Evolutionary conservation across 2,797 vertebrate genomes (phyloP).

Genomic region (Spea hammondii): DNA sequence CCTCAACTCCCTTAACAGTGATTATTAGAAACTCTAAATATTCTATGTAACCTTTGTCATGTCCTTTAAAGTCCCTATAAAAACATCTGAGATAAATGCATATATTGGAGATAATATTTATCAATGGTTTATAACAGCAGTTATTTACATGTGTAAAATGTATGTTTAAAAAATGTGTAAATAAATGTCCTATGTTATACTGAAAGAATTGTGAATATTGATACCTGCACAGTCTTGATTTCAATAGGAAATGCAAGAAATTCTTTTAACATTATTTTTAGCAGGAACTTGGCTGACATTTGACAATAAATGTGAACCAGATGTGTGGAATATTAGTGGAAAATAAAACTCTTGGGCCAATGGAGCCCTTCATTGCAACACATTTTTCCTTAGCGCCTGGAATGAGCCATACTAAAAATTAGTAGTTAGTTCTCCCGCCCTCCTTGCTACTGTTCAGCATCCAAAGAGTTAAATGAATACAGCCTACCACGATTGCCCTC

Average conservation of each 20-base stretch:
- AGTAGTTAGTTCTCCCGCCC: no score
- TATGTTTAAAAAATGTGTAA: not conserved
- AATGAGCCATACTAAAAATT: no score
- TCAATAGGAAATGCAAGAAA: constrained; percentile 10
- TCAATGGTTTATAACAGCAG: not conserved
- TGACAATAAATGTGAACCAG: constrained; percentile 44
- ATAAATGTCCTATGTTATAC: no score
- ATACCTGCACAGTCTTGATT: not conserved
- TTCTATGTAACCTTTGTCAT: no score
- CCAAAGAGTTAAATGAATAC: no score
- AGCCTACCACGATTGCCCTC: no score
- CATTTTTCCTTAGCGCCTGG: not conserved
- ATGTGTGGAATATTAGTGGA: constrained; percentile 23
- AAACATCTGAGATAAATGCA: no score
- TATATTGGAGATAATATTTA: no score
- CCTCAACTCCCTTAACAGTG: no score
- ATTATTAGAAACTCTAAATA: no score
- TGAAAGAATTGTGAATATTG: not conserved
- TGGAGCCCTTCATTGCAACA: not conserved
- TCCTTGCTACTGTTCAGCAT: no score
- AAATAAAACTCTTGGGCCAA: constrained; percentile 21
- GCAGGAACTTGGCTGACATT: constrained; percentile 27
- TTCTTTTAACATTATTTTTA: constrained; percentile 23
- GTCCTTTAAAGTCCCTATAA: no score
- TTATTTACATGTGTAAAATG: not conserved